These are phyloP conservation scores for Oryzias melastigma DNA, from an alignment of 2,113 vertebrate species.

Conservation along the genomic window DNA sequence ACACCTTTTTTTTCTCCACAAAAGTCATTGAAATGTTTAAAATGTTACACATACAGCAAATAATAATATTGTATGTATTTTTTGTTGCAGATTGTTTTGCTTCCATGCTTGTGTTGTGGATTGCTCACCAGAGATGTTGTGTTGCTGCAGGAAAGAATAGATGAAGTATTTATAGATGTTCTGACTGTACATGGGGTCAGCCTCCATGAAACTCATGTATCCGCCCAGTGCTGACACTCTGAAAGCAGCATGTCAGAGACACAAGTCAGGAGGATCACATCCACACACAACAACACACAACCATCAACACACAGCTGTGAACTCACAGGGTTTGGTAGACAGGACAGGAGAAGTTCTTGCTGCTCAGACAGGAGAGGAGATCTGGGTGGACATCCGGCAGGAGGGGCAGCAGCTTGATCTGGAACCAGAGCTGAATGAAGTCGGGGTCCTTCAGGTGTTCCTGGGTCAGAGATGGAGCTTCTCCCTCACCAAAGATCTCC, in stretches of 20 bases:
- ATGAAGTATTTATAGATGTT: conserved; percentile 68
- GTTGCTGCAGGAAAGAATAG: conserved; percentile 51
- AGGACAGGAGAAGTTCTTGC: conserved; percentile 75
- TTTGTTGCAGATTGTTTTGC: neutral
- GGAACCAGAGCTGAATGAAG: conserved; percentile 75
- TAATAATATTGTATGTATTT: no score
- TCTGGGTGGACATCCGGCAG: conserved; percentile 40
- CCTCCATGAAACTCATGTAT: conserved; percentile 34
- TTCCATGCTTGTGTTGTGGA: neutral
- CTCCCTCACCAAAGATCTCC: conserved; percentile 48
- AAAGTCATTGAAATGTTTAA: no score
- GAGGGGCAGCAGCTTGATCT: conserved; percentile 68
- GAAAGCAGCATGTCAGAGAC: neutral
- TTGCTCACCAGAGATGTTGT: conserved; percentile 62
- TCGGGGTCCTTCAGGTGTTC: conserved; percentile 60
- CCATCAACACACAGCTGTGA: neutral
- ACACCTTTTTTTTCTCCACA: no score
- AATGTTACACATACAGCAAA: no score
- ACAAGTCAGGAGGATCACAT: neutral
- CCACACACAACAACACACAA: neutral
- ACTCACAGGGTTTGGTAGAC: conserved; percentile 76
- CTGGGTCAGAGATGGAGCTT: conserved; percentile 35
- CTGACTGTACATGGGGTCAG: neutral
- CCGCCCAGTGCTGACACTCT: conserved; percentile 65
- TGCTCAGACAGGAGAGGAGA: conserved; percentile 74